phyloP scores from a whole-genome alignment of 2,113 vertebrate species.

The Cinclus cinclus region DNA sequence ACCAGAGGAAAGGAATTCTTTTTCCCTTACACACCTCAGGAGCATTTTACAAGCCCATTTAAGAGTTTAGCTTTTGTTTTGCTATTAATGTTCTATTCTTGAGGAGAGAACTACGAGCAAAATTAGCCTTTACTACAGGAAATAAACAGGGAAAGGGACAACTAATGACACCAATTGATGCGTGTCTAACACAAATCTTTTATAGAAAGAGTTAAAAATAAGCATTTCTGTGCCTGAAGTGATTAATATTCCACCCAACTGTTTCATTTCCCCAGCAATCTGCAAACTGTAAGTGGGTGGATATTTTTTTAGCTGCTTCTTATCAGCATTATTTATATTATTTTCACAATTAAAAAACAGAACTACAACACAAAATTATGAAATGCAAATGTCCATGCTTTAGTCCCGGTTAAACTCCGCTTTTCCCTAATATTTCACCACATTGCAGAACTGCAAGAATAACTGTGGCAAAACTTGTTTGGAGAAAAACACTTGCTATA shows the following conservation, averaged over 20 bases:
- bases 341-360: conserved; percentile 39
- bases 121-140: conserved; percentile 12
- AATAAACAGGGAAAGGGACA: conserved; percentile 1
- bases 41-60: not conserved
- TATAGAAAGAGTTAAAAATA: conserved; percentile 76
- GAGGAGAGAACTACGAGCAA: not conserved
- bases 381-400: not conserved
- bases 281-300: conserved; percentile 74
- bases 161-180: conserved; percentile 25
- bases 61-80: not conserved
- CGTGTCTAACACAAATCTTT: conserved; percentile 37
- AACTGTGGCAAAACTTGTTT: conserved; percentile 41
- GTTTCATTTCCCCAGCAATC: conserved; percentile 70
- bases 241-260: conserved; percentile 77
- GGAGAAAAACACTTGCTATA: not conserved
- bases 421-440: not conserved
- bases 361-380: conserved; percentile 16
- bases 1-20: not conserved
- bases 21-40: not conserved
- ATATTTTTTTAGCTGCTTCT: conserved; percentile 69
- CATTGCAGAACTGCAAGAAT: not conserved
- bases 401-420: not conserved
- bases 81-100: not conserved
- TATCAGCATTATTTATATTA: conserved; percentile 61
- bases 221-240: conserved; percentile 64